Evolutionary conservation across 2,888 invertebrate genomes (phyloP), one percentile per base, ranked within the genome.

Genomic region (Ypsolopha sequella): DNA sequence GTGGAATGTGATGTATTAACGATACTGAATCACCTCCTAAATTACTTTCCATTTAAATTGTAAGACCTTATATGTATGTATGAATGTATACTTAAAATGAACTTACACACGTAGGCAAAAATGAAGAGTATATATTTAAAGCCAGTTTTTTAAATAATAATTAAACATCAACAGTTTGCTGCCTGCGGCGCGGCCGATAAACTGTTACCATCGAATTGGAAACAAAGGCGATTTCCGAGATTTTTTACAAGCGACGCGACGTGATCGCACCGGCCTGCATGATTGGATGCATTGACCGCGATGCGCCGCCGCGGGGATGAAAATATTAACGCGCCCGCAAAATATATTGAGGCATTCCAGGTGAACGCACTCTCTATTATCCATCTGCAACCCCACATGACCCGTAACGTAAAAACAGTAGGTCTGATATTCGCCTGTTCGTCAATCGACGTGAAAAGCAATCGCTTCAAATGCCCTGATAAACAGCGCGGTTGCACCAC

Each of bases 261-360:
- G 57, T 61, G 59, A 68, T 63, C 60, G 54, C 51, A 58, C 62
- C 43, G 6, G 68, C 66, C 66, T 67, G 68, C 65, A 70, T 73
- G 80, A 81, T 80, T 80, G 80, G 76, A 78, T 73, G 76, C 76
- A 71, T 66, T 73, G 75, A 76, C 76, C 79, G 75, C 74, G 65
- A 65, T 63, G 64, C 24, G 24, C 24, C 24, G 24, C 64, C 61
- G 61, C 60, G 59, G 59, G 62, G 62, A 68, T 73, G 68, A 73
- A 74, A 76, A 75, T 77, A 74, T 78, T 78, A 75, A 73, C 64
- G 65, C 62, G 62, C 58, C 53, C 62, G 61, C 68, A 68, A 69
- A 72, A 73, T 68, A 67, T 76, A 74, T 76, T 68, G 66, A 63
- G 63, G 68, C 71, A 68, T 76, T 75, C 62, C 70, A 75, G 67